Conservation (phyloP, 1,140 invertebrate genomes). For the Bombus cullumanus region DNA sequence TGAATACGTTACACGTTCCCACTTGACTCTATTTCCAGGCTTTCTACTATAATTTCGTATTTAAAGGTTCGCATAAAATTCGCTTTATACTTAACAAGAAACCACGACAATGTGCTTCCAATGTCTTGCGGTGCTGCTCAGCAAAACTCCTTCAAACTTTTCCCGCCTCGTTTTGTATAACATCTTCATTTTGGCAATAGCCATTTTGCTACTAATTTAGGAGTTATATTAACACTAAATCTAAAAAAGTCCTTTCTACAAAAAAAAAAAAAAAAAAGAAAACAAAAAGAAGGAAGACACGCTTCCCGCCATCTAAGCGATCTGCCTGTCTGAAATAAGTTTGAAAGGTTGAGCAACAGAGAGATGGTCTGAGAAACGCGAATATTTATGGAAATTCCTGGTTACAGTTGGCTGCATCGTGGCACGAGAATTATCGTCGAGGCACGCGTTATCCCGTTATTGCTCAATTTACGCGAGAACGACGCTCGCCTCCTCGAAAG, state of each 20-base stretch:
- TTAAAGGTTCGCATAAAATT: constrained; percentile 2
- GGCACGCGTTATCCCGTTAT: constrained; percentile 40
- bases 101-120: neutral
- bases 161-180: neutral
- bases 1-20: neutral
- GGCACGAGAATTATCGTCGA: constrained; percentile 41
- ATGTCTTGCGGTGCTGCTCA: neutral
- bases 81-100: neutral
- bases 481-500: constrained; percentile 41
- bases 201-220: neutral
- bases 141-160: constrained; percentile 4
- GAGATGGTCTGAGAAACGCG: neutral
- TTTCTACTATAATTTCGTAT: neutral
- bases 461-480: constrained; percentile 47
- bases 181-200: neutral
- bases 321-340: neutral
- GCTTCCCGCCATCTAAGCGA: no score
- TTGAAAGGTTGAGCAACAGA: neutral
- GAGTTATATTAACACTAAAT: neutral
- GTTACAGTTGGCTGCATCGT: neutral
- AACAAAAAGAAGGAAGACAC: no score
- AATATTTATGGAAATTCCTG: constrained; percentile 30
- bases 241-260: neutral
- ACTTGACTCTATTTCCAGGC: neutral
- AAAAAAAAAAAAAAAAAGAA: no score